Conservation (phyloP, 2,888 invertebrate genomes). For the Thyatira batis region DNA sequence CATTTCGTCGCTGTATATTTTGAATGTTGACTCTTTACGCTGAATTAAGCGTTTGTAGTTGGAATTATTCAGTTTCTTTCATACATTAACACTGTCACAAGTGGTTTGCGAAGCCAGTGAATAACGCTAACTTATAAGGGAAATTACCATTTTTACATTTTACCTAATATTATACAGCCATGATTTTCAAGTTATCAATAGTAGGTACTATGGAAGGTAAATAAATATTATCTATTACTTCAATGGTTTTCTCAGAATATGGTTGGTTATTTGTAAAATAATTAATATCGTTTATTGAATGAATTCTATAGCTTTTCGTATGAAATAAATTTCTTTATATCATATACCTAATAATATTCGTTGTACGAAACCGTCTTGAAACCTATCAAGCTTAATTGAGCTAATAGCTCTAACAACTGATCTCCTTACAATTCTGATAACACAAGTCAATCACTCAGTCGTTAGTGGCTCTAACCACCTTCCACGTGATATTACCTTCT, state of each 20-base stretch:
- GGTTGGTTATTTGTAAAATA: too few species aligned
- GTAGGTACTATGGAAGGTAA: too few species aligned
- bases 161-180: too few species aligned
- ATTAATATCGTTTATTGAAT: too few species aligned
- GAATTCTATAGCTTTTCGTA: too few species aligned
- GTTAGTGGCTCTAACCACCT: conserved; percentile 22
- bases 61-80: conserved; percentile 16
- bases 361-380: neutral
- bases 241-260: too few species aligned
- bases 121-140: too few species aligned
- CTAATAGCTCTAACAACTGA: conserved; percentile 17
- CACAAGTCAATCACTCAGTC: conserved; percentile 38
- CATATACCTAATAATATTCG: neutral
- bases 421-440: conserved; percentile 35
- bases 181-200: conserved; percentile 5
- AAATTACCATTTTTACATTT: too few species aligned
- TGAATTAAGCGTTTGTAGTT: conserved; percentile 23
- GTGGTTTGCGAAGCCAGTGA: too few species aligned
- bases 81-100: neutral
- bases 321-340: neutral
- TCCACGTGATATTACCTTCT: neutral
- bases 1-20: conserved; percentile 23
- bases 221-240: too few species aligned
- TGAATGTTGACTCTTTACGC: conserved; percentile 34
- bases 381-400: conserved; percentile 16